A percentile compares a stretch with the other conserved stretches of the same genome.
phyloP scores from a whole-genome alignment of 2,888 invertebrate species.

The Drosophila subquinaria region DNA sequence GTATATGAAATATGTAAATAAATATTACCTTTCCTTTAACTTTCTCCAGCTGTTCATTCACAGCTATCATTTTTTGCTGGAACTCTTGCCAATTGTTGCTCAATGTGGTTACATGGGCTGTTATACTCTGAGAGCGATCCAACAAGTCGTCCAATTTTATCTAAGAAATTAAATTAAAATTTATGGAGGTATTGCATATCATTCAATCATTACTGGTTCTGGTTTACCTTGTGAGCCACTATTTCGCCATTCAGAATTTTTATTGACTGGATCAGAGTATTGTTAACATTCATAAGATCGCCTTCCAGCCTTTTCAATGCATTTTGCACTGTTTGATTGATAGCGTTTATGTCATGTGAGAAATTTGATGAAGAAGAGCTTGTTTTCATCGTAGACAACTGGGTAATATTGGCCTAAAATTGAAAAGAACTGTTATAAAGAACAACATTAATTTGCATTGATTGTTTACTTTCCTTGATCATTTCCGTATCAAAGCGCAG shows the following conservation, averaged over 20 bases:
- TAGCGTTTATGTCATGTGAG: slow-evolving; percentile 64
- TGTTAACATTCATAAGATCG: slow-evolving; percentile 79
- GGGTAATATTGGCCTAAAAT: slow-evolving; percentile 74
- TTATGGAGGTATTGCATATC: neutral
- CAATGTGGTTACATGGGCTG: slow-evolving; percentile 83
- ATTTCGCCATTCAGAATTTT: slow-evolving; percentile 79
- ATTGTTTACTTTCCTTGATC: slow-evolving; percentile 47
- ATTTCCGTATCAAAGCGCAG: slow-evolving; percentile 73
- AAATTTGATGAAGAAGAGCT: slow-evolving; percentile 66
- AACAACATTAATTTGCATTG: neutral
- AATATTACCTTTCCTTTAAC: slow-evolving; percentile 76
- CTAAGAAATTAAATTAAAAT: slow-evolving; percentile 52
- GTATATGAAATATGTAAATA: neutral
- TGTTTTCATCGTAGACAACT: slow-evolving; percentile 52
- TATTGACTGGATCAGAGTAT: slow-evolving; percentile 82
- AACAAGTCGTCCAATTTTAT: slow-evolving; percentile 80
- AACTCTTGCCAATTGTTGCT: slow-evolving; percentile 83
- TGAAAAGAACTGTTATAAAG: neutral
- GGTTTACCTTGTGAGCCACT: slow-evolving; percentile 76
- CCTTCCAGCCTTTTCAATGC: slow-evolving; percentile 72
- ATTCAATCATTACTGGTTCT: neutral
- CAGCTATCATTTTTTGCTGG: slow-evolving; percentile 75
- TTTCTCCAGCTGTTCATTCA: slow-evolving; percentile 73
- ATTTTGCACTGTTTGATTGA: slow-evolving; percentile 64
- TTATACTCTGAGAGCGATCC: slow-evolving; percentile 83